phyloP scores from a whole-genome alignment of 2,888 invertebrate genomes.

The Spicauda simplicius region DNA sequence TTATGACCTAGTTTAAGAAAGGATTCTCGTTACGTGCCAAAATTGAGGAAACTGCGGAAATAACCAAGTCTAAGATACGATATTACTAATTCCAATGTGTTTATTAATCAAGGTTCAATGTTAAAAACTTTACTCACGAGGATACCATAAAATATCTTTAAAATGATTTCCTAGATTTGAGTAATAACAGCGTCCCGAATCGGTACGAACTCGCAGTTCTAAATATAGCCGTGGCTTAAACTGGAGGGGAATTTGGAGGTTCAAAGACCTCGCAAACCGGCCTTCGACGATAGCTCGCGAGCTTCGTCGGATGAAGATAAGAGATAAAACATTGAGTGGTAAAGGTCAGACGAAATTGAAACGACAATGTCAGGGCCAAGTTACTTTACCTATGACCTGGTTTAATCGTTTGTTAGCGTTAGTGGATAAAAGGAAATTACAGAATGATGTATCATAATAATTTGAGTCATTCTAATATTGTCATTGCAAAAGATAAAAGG shows the following conservation, averaged over 20 bases:
- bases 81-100: too few species aligned
- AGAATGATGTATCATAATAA: too few species aligned
- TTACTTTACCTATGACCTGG: conserved; percentile 53
- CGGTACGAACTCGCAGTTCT: conserved; percentile 73
- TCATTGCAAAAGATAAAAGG: too few species aligned
- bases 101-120: background rate
- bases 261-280: conserved; percentile 80
- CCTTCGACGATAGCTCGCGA: conserved; percentile 41
- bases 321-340: conserved; percentile 19
- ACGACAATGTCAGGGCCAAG: conserved; percentile 30
- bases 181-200: conserved; percentile 53
- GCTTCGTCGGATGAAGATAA: conserved; percentile 20
- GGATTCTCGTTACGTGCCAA: too few species aligned
- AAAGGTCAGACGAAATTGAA: conserved; percentile 49
- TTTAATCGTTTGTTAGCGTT: too few species aligned
- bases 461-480: too few species aligned
- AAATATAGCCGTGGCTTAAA: conserved; percentile 68
- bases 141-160: background rate
- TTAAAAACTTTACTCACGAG: background rate
- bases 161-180: conserved; percentile 52
- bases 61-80: too few species aligned
- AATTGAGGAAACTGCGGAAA: too few species aligned
- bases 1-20: too few species aligned
- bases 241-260: conserved; percentile 76
- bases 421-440: too few species aligned